phyloP scores from a whole-genome alignment of 2,888 invertebrate genomes.

The Asteroscopus sphinx region DNA sequence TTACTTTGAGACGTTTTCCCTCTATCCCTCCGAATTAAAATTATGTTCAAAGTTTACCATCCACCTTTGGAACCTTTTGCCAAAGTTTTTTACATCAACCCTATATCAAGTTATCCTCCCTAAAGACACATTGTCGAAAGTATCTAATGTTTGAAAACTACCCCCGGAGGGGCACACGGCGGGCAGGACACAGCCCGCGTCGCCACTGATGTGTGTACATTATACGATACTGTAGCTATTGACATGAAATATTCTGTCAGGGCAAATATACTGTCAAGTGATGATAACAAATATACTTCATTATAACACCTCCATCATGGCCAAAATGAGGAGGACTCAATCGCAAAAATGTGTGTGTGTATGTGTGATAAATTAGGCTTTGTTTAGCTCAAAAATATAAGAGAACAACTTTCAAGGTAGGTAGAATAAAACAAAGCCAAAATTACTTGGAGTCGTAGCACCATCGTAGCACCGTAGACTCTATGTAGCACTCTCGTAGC shows the following conservation, averaged over 20 bases:
- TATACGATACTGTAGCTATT: neutral
- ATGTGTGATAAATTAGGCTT: too few relatives aligned
- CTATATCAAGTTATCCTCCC: conserved; percentile 14
- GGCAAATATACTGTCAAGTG: too few relatives aligned
- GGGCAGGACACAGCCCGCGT: conserved; percentile 1
- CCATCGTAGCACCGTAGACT: neutral
- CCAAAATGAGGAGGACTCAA: too few relatives aligned
- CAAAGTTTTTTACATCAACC: conserved; percentile 12
- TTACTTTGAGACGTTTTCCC: neutral
- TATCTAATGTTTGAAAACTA: conserved; percentile 16
- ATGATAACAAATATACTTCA: too few relatives aligned
- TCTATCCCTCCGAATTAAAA: conserved; percentile 3
- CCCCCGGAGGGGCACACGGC: neutral
- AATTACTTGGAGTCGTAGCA: conserved; percentile 2
- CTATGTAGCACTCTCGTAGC: conserved; percentile 1
- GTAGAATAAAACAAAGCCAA: neutral
- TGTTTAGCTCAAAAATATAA: too few relatives aligned
- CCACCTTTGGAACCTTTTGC: neutral
- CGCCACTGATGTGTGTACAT: neutral
- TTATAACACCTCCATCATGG: too few relatives aligned
- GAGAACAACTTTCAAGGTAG: too few relatives aligned
- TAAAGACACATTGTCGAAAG: conserved; percentile 9
- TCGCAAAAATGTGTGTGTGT: too few relatives aligned
- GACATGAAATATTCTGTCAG: neutral
- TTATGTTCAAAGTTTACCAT: conserved; percentile 13